These are phyloP conservation scores for Nerophis lumbriciformis DNA, from an alignment of 2,113 vertebrate species.

Conservation along the genomic window DNA sequence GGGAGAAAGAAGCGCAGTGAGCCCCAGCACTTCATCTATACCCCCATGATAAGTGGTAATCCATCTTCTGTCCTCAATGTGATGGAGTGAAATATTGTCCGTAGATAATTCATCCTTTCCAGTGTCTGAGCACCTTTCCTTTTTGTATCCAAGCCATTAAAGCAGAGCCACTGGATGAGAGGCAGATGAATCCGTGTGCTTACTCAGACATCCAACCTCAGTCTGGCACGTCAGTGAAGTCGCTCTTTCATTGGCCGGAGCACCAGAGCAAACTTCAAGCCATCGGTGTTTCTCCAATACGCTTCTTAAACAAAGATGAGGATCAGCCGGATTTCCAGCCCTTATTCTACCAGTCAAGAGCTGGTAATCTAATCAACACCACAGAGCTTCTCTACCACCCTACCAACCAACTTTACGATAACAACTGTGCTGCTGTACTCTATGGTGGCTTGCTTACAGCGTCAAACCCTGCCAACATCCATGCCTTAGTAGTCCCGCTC, in stretches of 20 bases:
- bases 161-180: constrained; percentile 88
- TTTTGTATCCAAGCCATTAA: constrained; percentile 83
- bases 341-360: constrained; percentile 46
- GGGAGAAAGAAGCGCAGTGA: constrained; percentile 93
- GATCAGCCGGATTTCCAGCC: constrained; percentile 39
- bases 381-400: constrained; percentile 74
- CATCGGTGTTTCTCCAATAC: constrained; percentile 70
- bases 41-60: constrained; percentile 75
- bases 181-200: constrained; percentile 75
- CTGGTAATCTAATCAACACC: constrained; percentile 53
- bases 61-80: not conserved
- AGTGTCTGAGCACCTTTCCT: constrained; percentile 10
- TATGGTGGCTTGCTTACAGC: constrained; percentile 17
- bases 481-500: constrained; percentile 35
- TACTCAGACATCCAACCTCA: constrained; percentile 71
- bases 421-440: constrained; percentile 38
- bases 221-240: constrained; percentile 74
- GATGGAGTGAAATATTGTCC: not conserved
- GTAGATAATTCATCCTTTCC: not conserved
- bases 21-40: constrained; percentile 91
- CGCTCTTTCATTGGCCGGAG: constrained; percentile 78
- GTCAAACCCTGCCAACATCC: constrained; percentile 19
- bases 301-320: constrained; percentile 67
- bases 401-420: constrained; percentile 37
- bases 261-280: constrained; percentile 75